These are phyloP conservation scores for Drosophila erecta DNA, from an alignment of 1,140 invertebrate species.

Conservation along the genomic window DNA sequence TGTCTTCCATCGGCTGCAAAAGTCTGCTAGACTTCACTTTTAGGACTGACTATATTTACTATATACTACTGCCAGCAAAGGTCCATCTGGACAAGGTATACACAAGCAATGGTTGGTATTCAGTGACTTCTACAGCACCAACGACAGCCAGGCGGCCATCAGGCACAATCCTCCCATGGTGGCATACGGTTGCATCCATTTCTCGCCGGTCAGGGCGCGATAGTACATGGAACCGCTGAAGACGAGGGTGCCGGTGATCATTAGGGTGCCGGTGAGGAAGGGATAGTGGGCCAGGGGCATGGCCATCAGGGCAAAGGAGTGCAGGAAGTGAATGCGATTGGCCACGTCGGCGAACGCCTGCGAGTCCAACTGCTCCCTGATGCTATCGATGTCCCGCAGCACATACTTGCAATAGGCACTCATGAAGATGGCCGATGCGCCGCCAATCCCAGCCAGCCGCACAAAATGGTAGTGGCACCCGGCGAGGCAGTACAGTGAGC, in stretches of 20 bases:
- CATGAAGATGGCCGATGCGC: conserved; percentile 93
- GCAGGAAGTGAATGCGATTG: conserved; percentile 95
- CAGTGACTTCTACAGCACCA: conserved; percentile 87
- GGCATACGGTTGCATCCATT: conserved; percentile 89
- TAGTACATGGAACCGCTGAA: conserved; percentile 97
- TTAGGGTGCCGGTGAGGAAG: conserved; percentile 89
- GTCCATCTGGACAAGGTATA: neutral
- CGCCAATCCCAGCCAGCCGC: conserved; percentile 90
- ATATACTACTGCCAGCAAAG: neutral
- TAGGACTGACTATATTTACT: conserved; percentile 8
- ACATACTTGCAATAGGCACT: conserved; percentile 96
- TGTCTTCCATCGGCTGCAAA: neutral
- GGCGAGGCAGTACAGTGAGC: conserved; percentile 87
- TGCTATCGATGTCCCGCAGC: conserved; percentile 86
- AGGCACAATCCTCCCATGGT: conserved; percentile 94
- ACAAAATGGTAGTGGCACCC: conserved; percentile 88
- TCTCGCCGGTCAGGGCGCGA: conserved; percentile 92
- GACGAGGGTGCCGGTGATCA: conserved; percentile 91
- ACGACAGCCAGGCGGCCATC: conserved; percentile 95
- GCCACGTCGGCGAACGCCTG: conserved; percentile 93
- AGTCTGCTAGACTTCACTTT: neutral
- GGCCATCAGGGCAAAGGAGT: conserved; percentile 92
- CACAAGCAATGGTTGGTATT: neutral
- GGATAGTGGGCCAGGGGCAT: conserved; percentile 91
- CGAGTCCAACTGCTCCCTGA: conserved; percentile 88